Evolutionary conservation across 2,113 vertebrate species (phyloP).

Genomic region (Synodontis membranacea): DNA sequence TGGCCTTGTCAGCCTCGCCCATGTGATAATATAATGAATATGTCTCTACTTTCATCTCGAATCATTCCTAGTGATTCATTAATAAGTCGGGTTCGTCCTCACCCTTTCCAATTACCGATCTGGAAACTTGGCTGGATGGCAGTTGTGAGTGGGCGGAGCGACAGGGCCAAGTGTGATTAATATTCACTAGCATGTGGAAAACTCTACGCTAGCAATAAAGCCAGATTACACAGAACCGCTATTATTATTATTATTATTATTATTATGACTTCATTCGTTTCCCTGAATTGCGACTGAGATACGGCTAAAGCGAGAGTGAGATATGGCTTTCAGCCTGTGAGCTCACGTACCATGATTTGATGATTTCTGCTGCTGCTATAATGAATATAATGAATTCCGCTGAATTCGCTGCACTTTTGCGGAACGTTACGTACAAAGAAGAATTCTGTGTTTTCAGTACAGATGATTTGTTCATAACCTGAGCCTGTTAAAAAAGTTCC

Average conservation of each 20-base stretch:
- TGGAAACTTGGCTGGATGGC: neutral
- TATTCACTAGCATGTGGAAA: neutral
- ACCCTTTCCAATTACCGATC: neutral
- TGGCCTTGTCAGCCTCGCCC: neutral
- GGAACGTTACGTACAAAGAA: neutral
- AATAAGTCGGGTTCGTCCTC: too few relatives aligned
- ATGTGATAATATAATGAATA: neutral
- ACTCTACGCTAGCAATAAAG: too few relatives aligned
- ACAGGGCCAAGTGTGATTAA: neutral
- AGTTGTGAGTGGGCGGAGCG: neutral
- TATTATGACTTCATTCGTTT: neutral
- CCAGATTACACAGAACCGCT: neutral
- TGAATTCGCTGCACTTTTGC: neutral
- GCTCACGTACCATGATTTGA: neutral
- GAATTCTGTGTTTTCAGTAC: neutral
- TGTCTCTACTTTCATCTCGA: neutral
- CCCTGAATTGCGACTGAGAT: neutral
- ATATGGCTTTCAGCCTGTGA: neutral
- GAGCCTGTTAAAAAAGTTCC: too few relatives aligned
- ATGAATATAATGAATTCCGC: too few relatives aligned
- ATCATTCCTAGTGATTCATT: neutral
- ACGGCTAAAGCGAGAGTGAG: neutral
- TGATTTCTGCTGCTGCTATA: too few relatives aligned
- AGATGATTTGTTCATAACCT: neutral
- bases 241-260: fast-evolving